These are phyloP conservation scores for Ectemnius cavifrons DNA, from an alignment of 2,888 invertebrate genomes.

Conservation along the genomic window DNA sequence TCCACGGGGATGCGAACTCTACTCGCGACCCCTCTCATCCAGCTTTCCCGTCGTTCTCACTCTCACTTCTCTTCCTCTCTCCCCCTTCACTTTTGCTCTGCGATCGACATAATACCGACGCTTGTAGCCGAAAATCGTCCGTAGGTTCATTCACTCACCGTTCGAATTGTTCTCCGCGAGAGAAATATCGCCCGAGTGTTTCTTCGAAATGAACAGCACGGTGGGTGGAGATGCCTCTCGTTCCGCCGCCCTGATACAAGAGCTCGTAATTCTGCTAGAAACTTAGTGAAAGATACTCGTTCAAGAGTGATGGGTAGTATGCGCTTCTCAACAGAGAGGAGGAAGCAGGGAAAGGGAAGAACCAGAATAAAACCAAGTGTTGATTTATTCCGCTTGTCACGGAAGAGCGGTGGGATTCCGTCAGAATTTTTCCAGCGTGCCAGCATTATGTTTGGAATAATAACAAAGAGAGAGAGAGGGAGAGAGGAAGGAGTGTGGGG, in stretches of 20 bases:
- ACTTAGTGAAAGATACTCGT: not conserved
- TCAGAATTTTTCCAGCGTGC: conserved; percentile 17
- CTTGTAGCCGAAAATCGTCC: conserved; percentile 40
- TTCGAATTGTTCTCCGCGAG: conserved; percentile 30
- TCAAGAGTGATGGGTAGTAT: no score
- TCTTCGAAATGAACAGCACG: not conserved
- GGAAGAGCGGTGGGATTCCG: conserved; percentile 7
- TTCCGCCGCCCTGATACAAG: not conserved
- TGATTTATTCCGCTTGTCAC: conserved; percentile 32
- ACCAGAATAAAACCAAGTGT: not conserved
- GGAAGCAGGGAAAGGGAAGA: not conserved
- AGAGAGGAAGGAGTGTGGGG: not conserved
- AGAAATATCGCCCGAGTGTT: conserved; percentile 11
- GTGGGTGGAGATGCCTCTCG: not conserved
- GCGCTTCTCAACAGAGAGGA: not conserved
- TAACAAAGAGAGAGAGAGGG: not conserved
- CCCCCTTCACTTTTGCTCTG: not conserved
- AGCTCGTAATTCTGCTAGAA: not conserved
- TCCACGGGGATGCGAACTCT: conserved; percentile 43
- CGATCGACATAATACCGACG: conserved; percentile 44
- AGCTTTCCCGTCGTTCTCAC: not conserved
- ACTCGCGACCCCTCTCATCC: conserved; percentile 12
- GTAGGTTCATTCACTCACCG: conserved; percentile 23
- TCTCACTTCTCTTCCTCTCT: no score
- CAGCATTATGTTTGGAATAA: conserved; percentile 13